Evolutionary conservation across 2,113 vertebrate species (phyloP), one percentile per base, ranked within the genome.

Genomic region (Tretioscincus oriximinensis): DNA sequence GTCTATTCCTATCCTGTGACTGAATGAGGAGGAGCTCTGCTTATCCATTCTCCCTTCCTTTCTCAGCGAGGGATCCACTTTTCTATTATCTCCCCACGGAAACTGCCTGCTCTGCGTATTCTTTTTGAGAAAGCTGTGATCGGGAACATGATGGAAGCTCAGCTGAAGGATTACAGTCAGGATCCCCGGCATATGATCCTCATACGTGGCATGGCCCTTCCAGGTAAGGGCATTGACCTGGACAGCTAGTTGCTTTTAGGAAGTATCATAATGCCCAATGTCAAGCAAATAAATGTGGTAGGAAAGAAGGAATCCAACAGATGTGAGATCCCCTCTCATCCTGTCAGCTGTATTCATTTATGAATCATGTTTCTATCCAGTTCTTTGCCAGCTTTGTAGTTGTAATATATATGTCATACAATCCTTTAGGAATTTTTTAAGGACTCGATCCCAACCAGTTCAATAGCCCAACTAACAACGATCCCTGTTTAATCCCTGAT

Each of bases 121-220:
- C 90, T 98, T 75, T 98, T 96, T 41, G 97, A 98, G 51, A 93
- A 97, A 63, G 97, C 97, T 0, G 96, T 96, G 8, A 95, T 96
- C 0, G 93, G 95, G 0, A 94, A 95, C 1, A 84, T 94, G 2
- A 88, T 96, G 6, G 97, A 98, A 54, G 91, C 94, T 0, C 90
- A 96, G 0, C 95, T 95, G 1, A 93, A 94, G 0, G 97, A 97
- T 22, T 97, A 96, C 91, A 96, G 96, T 88, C 97, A 98, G 89
- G 97, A 98, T 87, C 96, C 97, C 0, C 95, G 97, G 85, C 97
- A 98, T 92, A 98, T 98, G 97, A 96, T 98, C 78, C 92, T 98
- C 6, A 95, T 98, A 82, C 93, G 97, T 60, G 97, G 97, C 22
- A 97, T 98, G 1, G 95, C 96, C 5, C 94, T 98, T 74, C 97